These are phyloP conservation scores for Yponomeuta malinellus DNA, from an alignment of 2,888 invertebrate genomes.

Conservation along the genomic window DNA sequence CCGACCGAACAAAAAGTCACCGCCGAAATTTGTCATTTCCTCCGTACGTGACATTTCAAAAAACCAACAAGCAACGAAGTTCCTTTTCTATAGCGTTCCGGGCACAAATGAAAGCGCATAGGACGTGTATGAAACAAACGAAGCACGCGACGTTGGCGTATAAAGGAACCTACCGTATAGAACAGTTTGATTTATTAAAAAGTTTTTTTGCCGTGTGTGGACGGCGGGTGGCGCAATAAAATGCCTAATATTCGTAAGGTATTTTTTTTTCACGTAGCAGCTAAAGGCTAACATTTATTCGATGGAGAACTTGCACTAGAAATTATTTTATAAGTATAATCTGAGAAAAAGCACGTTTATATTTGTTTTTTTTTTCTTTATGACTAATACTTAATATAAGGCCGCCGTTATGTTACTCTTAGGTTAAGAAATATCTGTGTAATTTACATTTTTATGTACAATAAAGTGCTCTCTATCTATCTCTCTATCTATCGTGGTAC, in stretches of 20 bases:
- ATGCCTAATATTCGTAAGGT: neutral
- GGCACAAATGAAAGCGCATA: conserved; percentile 34
- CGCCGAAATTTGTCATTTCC: conserved; percentile 27
- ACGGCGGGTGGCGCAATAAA: neutral
- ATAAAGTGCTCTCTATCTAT: no score
- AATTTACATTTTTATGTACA: no score
- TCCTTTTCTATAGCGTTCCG: conserved; percentile 45
- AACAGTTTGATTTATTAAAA: conserved; percentile 24
- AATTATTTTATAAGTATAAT: no score
- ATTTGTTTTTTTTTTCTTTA: no score
- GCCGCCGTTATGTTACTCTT: no score
- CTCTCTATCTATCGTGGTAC: no score
- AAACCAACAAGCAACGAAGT: conserved; percentile 37
- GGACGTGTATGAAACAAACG: conserved; percentile 62
- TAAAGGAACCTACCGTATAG: conserved; percentile 34
- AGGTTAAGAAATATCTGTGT: no score
- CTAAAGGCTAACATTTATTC: no score
- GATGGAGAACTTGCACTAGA: no score
- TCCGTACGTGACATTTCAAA: conserved; percentile 52
- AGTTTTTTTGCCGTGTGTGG: neutral
- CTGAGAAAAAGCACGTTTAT: no score
- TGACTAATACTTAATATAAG: no score
- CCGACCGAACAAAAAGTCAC: conserved; percentile 20
- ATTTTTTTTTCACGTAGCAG: no score
- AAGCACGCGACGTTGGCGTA: conserved; percentile 39